These are phyloP conservation scores for Bubo bubo DNA, from an alignment of 2,113 vertebrate species.

Conservation along the genomic window DNA sequence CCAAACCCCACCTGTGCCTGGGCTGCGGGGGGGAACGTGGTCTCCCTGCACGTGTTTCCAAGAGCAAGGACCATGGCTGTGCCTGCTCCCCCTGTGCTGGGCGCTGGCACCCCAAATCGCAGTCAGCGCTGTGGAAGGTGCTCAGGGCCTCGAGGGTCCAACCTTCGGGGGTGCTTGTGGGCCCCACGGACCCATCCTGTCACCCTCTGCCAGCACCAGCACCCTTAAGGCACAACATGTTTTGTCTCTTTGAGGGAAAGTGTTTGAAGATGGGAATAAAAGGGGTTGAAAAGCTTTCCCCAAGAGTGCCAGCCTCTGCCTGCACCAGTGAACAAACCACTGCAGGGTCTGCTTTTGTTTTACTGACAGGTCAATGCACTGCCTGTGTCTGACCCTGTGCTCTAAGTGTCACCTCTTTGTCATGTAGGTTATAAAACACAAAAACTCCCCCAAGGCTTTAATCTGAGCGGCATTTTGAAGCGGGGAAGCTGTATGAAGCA, in stretches of 20 bases:
- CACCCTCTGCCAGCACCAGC: background rate
- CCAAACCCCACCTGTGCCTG: too few relatives aligned
- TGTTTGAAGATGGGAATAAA: background rate
- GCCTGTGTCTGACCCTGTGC: too few relatives aligned
- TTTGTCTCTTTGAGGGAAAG: background rate
- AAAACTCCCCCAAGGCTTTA: background rate
- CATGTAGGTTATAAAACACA: background rate
- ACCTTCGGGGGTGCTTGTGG: background rate
- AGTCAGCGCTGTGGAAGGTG: background rate
- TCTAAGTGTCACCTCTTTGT: background rate
- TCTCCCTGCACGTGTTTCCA: too few relatives aligned
- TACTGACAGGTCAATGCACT: accelerated
- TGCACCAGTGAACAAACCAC: background rate
- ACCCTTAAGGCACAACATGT: background rate
- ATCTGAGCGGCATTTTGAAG: background rate
- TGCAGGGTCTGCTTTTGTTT: background rate
- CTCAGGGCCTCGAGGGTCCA: background rate
- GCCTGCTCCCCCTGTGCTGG: background rate
- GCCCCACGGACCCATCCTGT: background rate
- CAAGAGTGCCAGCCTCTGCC: background rate
- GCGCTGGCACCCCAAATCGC: background rate
- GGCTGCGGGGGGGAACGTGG: background rate
- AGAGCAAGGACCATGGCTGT: too few relatives aligned
- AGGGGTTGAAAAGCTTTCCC: background rate
- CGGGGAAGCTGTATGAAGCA: background rate